Evolutionary conservation across 2,797 vertebrate species (phyloP).

Genomic region (Chrysocyon brachyurus): DNA sequence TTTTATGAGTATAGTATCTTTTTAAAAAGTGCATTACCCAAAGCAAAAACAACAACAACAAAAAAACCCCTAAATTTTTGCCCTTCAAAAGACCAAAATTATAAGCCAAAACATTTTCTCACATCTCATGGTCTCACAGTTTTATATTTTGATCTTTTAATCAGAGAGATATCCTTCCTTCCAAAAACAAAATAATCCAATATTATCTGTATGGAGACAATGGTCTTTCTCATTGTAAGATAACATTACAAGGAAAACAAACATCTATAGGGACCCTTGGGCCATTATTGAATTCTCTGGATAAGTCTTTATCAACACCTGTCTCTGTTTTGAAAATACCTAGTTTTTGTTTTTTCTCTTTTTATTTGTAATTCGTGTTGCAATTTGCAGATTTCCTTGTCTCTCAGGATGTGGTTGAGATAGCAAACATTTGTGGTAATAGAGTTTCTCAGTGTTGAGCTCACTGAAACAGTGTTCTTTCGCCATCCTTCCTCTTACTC

Average conservation of each 20-base stretch:
- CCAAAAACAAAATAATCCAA: not conserved
- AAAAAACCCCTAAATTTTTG: not conserved
- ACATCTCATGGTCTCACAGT: not conserved
- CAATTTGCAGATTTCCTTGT: constrained; percentile 40
- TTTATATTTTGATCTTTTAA: not conserved
- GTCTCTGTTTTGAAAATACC: constrained; percentile 22
- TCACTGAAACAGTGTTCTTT: not conserved
- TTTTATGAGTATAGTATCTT: constrained; percentile 35
- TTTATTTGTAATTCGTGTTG: not conserved
- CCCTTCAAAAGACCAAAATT: constrained; percentile 26
- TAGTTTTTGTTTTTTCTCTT: not conserved
- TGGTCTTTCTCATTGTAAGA: not conserved
- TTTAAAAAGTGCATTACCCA: not conserved
- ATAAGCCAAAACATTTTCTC: constrained; percentile 35
- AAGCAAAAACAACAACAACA: not conserved
- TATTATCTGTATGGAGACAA: not conserved
- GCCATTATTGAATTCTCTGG: not conserved
- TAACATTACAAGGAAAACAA: not conserved
- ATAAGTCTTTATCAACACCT: not conserved
- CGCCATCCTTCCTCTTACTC: not conserved
- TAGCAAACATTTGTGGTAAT: constrained; percentile 54
- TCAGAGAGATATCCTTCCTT: not conserved
- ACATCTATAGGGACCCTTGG: not conserved
- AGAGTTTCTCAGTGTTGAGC: not conserved
- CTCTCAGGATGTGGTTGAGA: constrained; percentile 61